Conservation (phyloP, 2,797 vertebrate genomes). For the Bradypodion pumilum region DNA sequence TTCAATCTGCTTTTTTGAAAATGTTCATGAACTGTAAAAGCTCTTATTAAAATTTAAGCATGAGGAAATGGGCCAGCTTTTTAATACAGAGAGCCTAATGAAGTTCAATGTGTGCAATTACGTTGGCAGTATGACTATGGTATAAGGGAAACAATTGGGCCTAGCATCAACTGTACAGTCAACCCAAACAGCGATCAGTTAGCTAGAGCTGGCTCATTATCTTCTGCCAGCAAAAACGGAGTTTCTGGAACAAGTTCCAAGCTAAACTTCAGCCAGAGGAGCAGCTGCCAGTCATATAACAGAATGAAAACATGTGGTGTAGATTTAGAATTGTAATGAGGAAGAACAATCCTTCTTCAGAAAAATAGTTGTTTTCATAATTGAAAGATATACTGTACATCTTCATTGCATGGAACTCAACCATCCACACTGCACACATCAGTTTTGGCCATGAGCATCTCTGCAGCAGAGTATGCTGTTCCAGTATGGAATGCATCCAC, state of each 20-base stretch:
- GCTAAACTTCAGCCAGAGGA: not conserved
- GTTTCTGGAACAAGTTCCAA: not conserved
- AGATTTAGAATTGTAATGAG: not conserved
- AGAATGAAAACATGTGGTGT: not conserved
- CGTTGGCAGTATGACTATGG: conserved; percentile 21
- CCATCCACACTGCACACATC: no score
- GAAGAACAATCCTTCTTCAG: conserved; percentile 1
- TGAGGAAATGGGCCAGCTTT: conserved; percentile 67
- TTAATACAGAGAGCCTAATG: conserved; percentile 55
- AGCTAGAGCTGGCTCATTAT: conserved; percentile 8
- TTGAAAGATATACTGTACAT: not conserved
- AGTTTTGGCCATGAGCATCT: no score
- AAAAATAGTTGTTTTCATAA: not conserved
- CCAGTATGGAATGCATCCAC: no score
- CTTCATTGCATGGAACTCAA: not conserved
- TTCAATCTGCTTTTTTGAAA: conserved; percentile 73
- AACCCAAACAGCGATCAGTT: not conserved
- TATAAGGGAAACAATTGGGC: not conserved
- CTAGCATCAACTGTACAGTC: rapidly evolving
- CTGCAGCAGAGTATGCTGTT: no score
- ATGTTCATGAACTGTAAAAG: conserved; percentile 78
- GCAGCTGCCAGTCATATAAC: not conserved
- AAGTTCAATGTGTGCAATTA: conserved; percentile 52
- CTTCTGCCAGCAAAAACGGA: not conserved
- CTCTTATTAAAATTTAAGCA: conserved; percentile 78